Conservation (phyloP, 2,113 vertebrate species). For the Scalopus aquaticus region DNA sequence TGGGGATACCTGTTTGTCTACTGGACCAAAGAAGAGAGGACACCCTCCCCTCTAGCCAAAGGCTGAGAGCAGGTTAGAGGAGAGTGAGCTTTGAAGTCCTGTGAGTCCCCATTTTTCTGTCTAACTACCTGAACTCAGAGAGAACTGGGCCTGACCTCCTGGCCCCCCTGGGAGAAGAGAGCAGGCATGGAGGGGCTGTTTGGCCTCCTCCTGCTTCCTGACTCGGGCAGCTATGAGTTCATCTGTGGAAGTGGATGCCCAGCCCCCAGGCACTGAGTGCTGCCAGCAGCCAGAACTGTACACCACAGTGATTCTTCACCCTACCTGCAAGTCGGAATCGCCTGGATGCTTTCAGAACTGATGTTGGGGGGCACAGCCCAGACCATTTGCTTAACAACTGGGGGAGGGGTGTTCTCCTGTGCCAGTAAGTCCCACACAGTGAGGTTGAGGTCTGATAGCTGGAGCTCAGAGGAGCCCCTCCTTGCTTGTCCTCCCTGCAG, state of each 20-base stretch:
- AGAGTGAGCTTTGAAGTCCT: not conserved
- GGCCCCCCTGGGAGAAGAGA: not conserved
- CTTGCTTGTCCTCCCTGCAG: not conserved
- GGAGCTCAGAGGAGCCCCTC: not conserved
- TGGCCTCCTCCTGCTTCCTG: not conserved
- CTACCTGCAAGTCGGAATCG: not conserved
- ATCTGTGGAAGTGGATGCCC: not conserved
- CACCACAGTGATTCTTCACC: not conserved
- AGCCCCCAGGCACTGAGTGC: not conserved
- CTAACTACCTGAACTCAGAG: not conserved
- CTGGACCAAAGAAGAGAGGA: not conserved
- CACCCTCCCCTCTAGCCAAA: not conserved
- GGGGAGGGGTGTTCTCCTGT: not conserved
- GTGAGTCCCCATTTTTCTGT: not conserved
- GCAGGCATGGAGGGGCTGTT: fast-evolving
- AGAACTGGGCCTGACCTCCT: not conserved
- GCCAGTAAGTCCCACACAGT: not conserved
- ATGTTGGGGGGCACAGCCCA: not conserved
- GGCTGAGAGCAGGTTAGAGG: not conserved
- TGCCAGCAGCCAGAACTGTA: not conserved
- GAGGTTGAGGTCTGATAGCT: not conserved
- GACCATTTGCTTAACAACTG: not conserved
- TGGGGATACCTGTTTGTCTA: not conserved
- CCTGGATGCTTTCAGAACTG: not conserved
- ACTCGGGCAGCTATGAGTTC: not conserved